Conservation (phyloP, 2,113 vertebrate genomes). For the Ptyas mucosa region DNA sequence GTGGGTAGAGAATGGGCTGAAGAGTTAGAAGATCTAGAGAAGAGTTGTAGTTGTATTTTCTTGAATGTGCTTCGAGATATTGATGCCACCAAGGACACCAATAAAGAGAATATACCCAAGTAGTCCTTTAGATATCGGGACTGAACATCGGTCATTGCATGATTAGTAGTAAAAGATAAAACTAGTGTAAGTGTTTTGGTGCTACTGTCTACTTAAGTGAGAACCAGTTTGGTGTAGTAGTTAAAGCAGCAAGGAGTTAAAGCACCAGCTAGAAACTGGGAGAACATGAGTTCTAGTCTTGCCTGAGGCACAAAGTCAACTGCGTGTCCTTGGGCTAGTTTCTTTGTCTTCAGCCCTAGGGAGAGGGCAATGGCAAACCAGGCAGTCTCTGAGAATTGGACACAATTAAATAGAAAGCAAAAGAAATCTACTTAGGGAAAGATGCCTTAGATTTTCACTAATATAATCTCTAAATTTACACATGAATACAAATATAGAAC, state of each 20-base stretch:
- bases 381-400: too few species aligned
- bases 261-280: too few species aligned
- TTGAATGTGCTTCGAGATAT: background rate
- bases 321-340: too few species aligned
- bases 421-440: too few species aligned
- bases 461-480: constrained; percentile 47
- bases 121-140: background rate
- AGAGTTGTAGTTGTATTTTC: background rate
- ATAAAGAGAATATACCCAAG: background rate
- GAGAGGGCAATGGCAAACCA: too few species aligned
- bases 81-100: background rate
- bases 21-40: background rate
- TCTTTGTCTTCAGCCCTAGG: too few species aligned
- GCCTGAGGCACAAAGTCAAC: too few species aligned
- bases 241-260: too few species aligned
- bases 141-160: background rate
- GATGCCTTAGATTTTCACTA: background rate
- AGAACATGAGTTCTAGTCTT: too few species aligned
- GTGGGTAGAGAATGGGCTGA: background rate
- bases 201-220: background rate
- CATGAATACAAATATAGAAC: constrained; percentile 33
- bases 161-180: background rate
- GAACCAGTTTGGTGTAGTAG: too few species aligned
- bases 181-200: background rate
- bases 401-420: too few species aligned